Conservation (phyloP, 2,888 invertebrate genomes). For the Acanthopleura granulata region DNA sequence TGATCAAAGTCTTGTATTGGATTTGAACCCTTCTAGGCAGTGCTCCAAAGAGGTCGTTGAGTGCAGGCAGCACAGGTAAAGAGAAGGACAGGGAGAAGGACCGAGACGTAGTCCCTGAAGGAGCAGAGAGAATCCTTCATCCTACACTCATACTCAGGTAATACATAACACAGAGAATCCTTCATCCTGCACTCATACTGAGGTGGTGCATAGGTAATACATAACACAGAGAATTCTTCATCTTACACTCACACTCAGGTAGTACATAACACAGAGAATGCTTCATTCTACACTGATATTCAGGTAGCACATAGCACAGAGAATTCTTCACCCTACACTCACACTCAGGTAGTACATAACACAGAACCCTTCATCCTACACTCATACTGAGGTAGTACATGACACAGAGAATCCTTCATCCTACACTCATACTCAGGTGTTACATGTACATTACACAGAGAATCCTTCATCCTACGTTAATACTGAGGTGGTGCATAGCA, state of each 20-base stretch:
- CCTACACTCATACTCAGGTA: constrained; percentile 60
- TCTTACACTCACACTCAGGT: constrained; percentile 60
- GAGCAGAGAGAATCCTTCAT: constrained; percentile 52
- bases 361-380: constrained; percentile 16
- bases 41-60: constrained; percentile 47
- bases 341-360: constrained; percentile 50
- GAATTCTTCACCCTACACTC: constrained; percentile 56
- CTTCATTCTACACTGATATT: constrained; percentile 57
- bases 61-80: constrained; percentile 50
- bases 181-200: not conserved
- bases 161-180: constrained; percentile 40
- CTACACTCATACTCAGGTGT: not conserved
- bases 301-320: constrained; percentile 46
- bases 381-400: constrained; percentile 37
- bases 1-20: not conserved
- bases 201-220: not conserved
- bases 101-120: constrained; percentile 40
- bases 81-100: constrained; percentile 43
- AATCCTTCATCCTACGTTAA: constrained; percentile 54
- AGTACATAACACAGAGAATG: constrained; percentile 44
- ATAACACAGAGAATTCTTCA: constrained; percentile 47
- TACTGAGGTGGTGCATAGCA: constrained; percentile 47
- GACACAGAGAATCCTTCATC: not conserved
- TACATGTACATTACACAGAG: constrained; percentile 38
- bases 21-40: constrained; percentile 37